These are phyloP conservation scores for Atherinomorus stipes DNA, from an alignment of 2,113 vertebrate species.

Conservation along the genomic window DNA sequence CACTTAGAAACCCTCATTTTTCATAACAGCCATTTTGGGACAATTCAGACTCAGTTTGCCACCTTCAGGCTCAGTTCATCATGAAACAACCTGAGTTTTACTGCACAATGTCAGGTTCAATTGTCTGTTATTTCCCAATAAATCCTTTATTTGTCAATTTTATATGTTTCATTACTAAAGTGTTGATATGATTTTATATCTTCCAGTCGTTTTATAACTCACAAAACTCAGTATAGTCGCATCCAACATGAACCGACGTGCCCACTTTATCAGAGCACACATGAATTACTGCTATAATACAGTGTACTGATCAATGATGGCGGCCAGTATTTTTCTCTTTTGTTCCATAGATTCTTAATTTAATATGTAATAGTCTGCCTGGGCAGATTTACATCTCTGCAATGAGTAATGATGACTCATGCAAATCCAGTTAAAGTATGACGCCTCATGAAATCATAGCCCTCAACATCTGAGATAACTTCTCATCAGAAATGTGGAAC, in stretches of 20 bases:
- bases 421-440: conserved; percentile 2
- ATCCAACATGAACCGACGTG: background rate
- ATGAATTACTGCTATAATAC: background rate
- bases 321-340: background rate
- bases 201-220: conserved; percentile 12
- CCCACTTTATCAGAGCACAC: background rate
- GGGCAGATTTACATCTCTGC: background rate
- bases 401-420: conserved; percentile 5
- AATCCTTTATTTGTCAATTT: conserved; percentile 2
- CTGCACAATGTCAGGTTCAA: background rate
- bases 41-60: conserved; percentile 2
- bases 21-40: conserved; percentile 9
- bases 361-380: background rate
- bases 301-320: background rate
- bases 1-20: background rate
- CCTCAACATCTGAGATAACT: background rate
- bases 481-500: background rate
- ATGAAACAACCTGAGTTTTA: conserved; percentile 10
- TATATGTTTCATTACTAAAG: background rate
- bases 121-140: background rate
- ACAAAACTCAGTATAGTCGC: background rate
- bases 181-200: background rate
- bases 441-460: conserved; percentile 14
- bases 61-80: conserved; percentile 24
- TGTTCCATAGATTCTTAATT: background rate